Evolutionary conservation across 2,888 invertebrate species (phyloP), one percentile per base, ranked within the genome.

Genomic region (Physocephala rufipes): DNA sequence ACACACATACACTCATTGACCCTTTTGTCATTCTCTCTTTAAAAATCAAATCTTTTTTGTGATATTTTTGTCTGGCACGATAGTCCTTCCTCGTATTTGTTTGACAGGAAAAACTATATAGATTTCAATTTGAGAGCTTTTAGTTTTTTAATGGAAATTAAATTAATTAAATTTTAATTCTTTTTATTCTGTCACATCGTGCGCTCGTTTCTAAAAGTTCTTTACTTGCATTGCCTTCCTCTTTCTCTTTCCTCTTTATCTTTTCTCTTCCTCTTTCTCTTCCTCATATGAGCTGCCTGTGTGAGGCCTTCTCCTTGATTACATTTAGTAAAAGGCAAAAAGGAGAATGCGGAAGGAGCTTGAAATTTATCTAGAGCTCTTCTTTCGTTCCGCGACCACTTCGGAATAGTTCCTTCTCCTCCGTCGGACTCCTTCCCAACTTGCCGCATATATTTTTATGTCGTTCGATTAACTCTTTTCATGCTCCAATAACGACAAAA

Each of bases 141-240:
- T 67, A 45, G 36, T 53, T 53, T 51, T 36, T 53, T 55, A 66
- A 55, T 66, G 51, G 66, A 36, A 55, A 21, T 55, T n/a, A 19
- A 43, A 36, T 45, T 24, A 67, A 67, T 67, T 67, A 58, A 67
- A 45, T 36, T 36, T 19, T 45, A 24, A 12, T 67, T 16, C 67
- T 12, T 4, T 19, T 21, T 53, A 15, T 47, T 47, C 36, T 16
- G 2, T 16, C 45, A 26, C 49, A 63, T 63, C 47, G 47, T 63
- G 47, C 47, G 15, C n/a, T n/a, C 30, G 64, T 45, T 47, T 45
- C 45, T 4, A 55, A 64, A 70, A 36, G 64, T 70, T 49, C 49
- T 66, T 51, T 67, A 4, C n/a, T 70, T 61, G 16, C 45, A 53
- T 69, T 30, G 30, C 36, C 69, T 69, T 58, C 59, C 47, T 59